Evolutionary conservation across 2,113 vertebrate species (phyloP).

Genomic region (Nyctereutes procyonoides): DNA sequence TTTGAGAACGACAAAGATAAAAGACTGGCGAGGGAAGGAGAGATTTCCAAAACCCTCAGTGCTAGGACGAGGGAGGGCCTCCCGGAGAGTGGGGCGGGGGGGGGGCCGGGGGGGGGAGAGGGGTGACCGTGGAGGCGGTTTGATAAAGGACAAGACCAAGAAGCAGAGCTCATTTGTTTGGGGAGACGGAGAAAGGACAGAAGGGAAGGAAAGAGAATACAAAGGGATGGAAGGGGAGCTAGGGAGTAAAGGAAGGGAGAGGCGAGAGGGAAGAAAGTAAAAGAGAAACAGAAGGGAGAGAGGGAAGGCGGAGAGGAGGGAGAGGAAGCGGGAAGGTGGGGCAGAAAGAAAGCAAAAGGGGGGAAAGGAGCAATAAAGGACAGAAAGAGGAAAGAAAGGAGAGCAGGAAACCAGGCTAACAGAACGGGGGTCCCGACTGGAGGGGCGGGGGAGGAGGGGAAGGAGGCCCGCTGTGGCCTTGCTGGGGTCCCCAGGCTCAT

Average conservation of each 20-base stretch:
- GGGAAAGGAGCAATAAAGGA: background rate
- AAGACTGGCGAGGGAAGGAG: background rate
- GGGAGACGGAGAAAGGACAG: background rate
- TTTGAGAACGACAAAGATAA: conserved; percentile 29
- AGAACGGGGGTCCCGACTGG: background rate
- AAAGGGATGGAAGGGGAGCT: background rate
- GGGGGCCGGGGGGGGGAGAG: no score
- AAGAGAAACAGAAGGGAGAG: background rate
- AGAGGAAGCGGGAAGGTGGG: background rate
- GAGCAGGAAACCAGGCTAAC: background rate
- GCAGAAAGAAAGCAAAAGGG: no score
- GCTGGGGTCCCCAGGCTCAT: background rate
- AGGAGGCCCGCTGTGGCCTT: rapidly evolving
- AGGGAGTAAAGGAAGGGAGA: background rate
- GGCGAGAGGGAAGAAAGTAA: background rate
- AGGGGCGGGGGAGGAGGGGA: background rate
- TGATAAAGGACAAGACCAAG: background rate
- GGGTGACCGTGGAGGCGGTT: background rate
- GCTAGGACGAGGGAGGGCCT: background rate
- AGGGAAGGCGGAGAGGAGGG: no score
- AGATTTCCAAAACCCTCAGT: background rate
- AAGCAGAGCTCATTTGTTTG: background rate
- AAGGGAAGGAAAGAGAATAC: background rate
- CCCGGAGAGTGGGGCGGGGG: no score
- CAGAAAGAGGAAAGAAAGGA: background rate